Evolutionary conservation across 2,113 vertebrate genomes (phyloP), one percentile per base, ranked within the genome.

Genomic region (Physeter macrocephalus): DNA sequence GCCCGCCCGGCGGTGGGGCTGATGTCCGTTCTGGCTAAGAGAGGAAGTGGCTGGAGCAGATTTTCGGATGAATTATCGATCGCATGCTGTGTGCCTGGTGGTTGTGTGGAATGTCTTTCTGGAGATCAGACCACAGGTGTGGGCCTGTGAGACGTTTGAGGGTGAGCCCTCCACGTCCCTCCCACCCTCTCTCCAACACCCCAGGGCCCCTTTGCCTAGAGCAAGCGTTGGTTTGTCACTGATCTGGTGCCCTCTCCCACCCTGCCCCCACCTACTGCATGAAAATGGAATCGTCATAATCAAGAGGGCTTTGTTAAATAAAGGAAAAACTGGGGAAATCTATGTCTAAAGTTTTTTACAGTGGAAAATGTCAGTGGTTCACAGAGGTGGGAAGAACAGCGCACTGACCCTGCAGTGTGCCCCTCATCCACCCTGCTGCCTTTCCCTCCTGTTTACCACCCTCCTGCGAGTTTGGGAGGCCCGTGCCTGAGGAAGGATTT

Each of bases 51-150:
- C 54, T 18, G 57, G 54, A 67, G 72, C n/a, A 52, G 78, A 84
- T 90, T 90, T 90, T 36, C 10, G 7, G 8, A 46, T 41, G 64
- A 64, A 54, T 49, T 66, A 39, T 27, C 72, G 39, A 39, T 27
- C 72, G 39, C 46, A 20, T 41, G 49, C 43, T 23, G 15, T 52
- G 36, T 54, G 59, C 15, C 57, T 61, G 23, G 62, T 17, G 2
- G 43, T 71, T 52, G 3, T 41, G 41, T 69, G 78, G 67, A 85
- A 29, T 25, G 46, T 27, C 66, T 66, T 69, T 90, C 29, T 15
- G 61, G 66, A 80, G 59, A 83, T 93, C 39, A 75, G 72, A 96
- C 87, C 80, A 97, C 93, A 97, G 89, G 97, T 97, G 34, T 13
- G 0, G 52, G 82, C 67, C 64, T 89, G 77, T 92, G 94, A 57